These are phyloP conservation scores for Orgyia antiqua DNA, from an alignment of 2,888 invertebrate genomes.

Conservation along the genomic window DNA sequence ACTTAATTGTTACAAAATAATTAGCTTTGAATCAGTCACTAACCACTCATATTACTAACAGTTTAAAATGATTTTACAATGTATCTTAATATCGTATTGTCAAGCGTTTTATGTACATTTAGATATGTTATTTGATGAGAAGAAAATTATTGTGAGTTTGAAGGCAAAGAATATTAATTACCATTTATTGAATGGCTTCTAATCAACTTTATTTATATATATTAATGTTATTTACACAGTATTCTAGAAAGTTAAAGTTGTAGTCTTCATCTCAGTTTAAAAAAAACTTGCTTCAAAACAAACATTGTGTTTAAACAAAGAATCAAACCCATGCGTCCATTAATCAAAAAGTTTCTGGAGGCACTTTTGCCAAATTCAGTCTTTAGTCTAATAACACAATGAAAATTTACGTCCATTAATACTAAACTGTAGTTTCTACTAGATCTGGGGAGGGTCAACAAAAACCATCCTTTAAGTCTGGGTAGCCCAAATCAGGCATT, in stretches of 20 bases:
- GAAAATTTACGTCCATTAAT: constrained; percentile 31
- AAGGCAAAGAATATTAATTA: constrained; percentile 28
- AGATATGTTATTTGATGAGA: constrained; percentile 73
- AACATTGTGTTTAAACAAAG: too few species aligned
- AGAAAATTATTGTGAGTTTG: constrained; percentile 36
- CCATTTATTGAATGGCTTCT: constrained; percentile 19
- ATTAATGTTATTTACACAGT: constrained; percentile 36
- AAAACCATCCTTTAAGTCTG: constrained; percentile 83
- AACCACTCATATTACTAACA: constrained; percentile 31
- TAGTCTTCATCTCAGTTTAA: constrained; percentile 27
- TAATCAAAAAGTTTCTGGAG: constrained; percentile 46
- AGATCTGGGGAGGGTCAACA: constrained; percentile 82
- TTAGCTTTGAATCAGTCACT: constrained; percentile 29
- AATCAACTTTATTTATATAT: constrained; percentile 18
- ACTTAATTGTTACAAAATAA: constrained; percentile 15
- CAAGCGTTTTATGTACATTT: constrained; percentile 73
- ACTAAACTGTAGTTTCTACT: constrained; percentile 67
- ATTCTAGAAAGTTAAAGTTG: constrained; percentile 27
- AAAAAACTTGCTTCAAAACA: constrained; percentile 21
- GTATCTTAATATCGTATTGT: constrained; percentile 70
- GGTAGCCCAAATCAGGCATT: constrained; percentile 72
- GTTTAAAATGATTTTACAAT: constrained; percentile 39
- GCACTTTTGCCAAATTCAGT: constrained; percentile 71
- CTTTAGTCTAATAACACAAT: constrained; percentile 58
- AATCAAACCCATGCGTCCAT: constrained; percentile 26